phyloP scores from a whole-genome alignment of 2,888 invertebrate species.

The Drosophila meridiana region DNA sequence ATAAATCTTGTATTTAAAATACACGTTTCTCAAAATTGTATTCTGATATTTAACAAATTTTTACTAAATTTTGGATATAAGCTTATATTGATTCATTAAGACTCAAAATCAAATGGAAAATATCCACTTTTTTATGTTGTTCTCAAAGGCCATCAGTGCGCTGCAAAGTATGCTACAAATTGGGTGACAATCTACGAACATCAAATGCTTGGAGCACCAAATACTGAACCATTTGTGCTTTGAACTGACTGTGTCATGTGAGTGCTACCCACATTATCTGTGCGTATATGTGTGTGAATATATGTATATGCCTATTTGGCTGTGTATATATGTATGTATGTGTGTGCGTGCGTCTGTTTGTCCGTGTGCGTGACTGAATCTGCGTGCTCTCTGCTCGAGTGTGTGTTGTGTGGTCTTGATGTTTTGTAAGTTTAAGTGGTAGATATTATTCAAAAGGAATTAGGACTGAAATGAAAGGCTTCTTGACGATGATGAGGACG shows the following conservation, averaged over 20 bases:
- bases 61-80: too few relatives aligned
- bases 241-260: conserved; percentile 41
- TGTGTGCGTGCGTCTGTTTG: conserved; percentile 19
- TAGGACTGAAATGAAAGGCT: conserved; percentile 77
- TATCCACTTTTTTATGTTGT: too few relatives aligned
- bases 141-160: not conserved
- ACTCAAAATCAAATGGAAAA: not conserved
- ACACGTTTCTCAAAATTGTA: too few relatives aligned
- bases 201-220: conserved; percentile 12
- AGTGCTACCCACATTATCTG: conserved; percentile 4
- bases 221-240: conserved; percentile 38
- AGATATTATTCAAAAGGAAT: conserved; percentile 81
- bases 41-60: too few relatives aligned
- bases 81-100: too few relatives aligned
- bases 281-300: not conserved
- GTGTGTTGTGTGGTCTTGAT: conserved; percentile 58
- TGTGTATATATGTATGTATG: conserved; percentile 5
- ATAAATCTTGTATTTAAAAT: too few relatives aligned
- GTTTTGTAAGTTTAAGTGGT: conserved; percentile 80
- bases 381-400: conserved; percentile 26
- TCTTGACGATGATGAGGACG: conserved; percentile 57
- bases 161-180: conserved; percentile 10
- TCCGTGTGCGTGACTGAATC: conserved; percentile 20
- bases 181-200: not conserved
- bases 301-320: not conserved